These are phyloP conservation scores for Andrena praecox DNA, from an alignment of 2,888 invertebrate genomes.

Conservation along the genomic window DNA sequence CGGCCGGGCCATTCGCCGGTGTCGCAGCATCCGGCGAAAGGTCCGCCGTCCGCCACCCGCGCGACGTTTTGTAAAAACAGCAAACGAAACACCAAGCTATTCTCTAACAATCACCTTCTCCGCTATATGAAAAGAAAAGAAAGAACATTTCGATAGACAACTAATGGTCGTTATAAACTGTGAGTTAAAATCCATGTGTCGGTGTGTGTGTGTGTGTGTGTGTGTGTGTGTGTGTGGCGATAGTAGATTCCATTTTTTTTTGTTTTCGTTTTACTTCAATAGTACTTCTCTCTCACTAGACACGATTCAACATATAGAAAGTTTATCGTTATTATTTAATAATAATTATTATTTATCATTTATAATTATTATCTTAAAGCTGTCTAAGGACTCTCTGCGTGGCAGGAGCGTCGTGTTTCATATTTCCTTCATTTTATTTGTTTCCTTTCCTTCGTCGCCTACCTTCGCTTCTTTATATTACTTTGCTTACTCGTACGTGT, in stretches of 20 bases:
- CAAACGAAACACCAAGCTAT: constrained; percentile 84
- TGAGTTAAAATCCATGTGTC: constrained; percentile 63
- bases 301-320: constrained; percentile 84
- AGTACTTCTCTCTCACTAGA: constrained; percentile 82
- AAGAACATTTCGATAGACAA: constrained; percentile 74
- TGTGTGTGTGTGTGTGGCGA: constrained; percentile 69
- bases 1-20: constrained; percentile 38
- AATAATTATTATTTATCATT: constrained; percentile 83
- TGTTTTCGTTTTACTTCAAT: constrained; percentile 77
- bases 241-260: constrained; percentile 70
- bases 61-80: constrained; percentile 80
- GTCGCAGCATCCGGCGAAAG: constrained; percentile 45
- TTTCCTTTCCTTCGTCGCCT: constrained; percentile 61
- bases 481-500: constrained; percentile 69
- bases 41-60: constrained; percentile 72
- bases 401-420: constrained; percentile 80
- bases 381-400: constrained; percentile 84
- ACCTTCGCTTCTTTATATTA: constrained; percentile 70
- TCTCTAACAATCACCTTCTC: constrained; percentile 79
- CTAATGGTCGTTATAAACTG: constrained; percentile 78
- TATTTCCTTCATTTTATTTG: constrained; percentile 56
- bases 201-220: too few relatives aligned
- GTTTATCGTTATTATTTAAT: constrained; percentile 84
- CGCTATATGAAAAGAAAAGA: constrained; percentile 66
- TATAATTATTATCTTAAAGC: constrained; percentile 84